Conservation (phyloP, 1,140 invertebrate species). For the Paraescarpia echinospica region DNA sequence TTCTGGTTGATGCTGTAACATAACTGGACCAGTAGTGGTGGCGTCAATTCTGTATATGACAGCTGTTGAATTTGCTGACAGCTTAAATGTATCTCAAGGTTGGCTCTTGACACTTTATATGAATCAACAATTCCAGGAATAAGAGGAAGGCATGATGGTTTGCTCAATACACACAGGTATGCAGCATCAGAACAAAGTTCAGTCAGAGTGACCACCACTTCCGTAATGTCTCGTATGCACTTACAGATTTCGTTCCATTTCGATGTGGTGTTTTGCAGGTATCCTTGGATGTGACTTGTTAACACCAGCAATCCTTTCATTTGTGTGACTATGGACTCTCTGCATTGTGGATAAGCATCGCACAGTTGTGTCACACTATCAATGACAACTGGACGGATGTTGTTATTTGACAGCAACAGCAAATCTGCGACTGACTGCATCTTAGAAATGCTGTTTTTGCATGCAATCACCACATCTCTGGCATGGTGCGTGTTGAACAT, state of each 20-base stretch:
- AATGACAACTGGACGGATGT: slow-evolving; percentile 39
- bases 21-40: slow-evolving; percentile 43
- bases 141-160: slow-evolving; percentile 33
- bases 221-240: slow-evolving; percentile 35
- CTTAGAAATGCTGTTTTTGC: slow-evolving; percentile 40
- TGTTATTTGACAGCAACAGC: slow-evolving; percentile 40
- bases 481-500: slow-evolving; percentile 23
- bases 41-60: slow-evolving; percentile 38
- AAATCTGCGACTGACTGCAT: slow-evolving; percentile 46
- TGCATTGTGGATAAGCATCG: slow-evolving; percentile 32
- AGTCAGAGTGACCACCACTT: slow-evolving; percentile 35
- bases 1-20: slow-evolving; percentile 45
- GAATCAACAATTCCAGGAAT: slow-evolving; percentile 40
- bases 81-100: slow-evolving; percentile 42
- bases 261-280: slow-evolving; percentile 27
- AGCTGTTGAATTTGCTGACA: slow-evolving; percentile 42
- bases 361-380: slow-evolving; percentile 30
- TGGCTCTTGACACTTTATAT: slow-evolving; percentile 39
- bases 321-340: slow-evolving; percentile 36
- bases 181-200: slow-evolving; percentile 42
- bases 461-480: slow-evolving; percentile 37
- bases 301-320: slow-evolving; percentile 36
- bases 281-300: slow-evolving; percentile 30
- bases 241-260: slow-evolving; percentile 39
- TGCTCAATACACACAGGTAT: slow-evolving; percentile 41